These are phyloP conservation scores for Leptoclinus maculatus DNA, from an alignment of 2,797 vertebrate genomes.

Conservation along the genomic window DNA sequence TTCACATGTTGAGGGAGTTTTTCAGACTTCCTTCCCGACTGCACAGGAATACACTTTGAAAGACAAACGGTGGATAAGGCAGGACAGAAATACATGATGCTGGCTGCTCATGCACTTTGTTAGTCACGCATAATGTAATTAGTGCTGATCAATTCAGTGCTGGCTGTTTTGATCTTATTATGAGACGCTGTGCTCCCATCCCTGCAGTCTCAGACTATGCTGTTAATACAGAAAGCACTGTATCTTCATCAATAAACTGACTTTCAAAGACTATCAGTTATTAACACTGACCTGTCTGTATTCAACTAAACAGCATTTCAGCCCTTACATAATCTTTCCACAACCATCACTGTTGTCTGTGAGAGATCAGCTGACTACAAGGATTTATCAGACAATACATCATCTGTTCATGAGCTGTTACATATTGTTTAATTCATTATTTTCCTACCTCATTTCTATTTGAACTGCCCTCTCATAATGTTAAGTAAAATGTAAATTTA, in stretches of 20 bases:
- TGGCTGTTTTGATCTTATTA: background rate
- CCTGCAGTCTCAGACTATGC: background rate
- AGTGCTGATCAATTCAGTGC: background rate
- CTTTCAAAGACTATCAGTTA: background rate
- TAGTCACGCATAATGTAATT: background rate
- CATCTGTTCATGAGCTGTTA: background rate
- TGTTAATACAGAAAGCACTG: background rate
- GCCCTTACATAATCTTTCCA: background rate
- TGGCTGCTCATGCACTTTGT: background rate
- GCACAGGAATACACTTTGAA: background rate
- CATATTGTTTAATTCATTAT: background rate
- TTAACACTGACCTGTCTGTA: background rate
- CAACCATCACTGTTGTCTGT: background rate
- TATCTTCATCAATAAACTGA: background rate
- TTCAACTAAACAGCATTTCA: background rate
- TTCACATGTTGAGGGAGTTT: background rate
- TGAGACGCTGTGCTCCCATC: background rate
- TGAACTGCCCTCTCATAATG: background rate
- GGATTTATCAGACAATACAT: slow-evolving; percentile 14
- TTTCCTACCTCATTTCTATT: background rate
- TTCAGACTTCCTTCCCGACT: background rate
- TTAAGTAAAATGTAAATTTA: background rate
- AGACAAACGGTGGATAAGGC: background rate
- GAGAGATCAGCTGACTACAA: slow-evolving; percentile 32
- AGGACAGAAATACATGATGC: background rate